A percentile compares a stretch with the other conserved stretches of the same genome.
These are phyloP conservation scores for Drosophila stalkeri DNA, from an alignment of 2,888 invertebrate species.

Conservation along the genomic window DNA sequence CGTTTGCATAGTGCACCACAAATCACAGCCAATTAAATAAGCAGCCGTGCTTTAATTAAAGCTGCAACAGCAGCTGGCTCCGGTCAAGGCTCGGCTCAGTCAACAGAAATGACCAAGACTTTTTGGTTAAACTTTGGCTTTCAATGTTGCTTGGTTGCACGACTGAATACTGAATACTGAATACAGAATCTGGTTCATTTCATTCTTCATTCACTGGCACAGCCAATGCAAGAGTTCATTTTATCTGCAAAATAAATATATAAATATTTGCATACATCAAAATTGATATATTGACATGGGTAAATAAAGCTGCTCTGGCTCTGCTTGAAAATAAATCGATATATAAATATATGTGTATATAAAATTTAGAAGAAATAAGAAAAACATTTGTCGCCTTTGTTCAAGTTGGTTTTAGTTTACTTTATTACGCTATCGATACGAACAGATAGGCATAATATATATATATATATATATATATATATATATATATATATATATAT, in stretches of 20 bases:
- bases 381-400: neutral
- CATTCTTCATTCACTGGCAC: slow-evolving; percentile 8
- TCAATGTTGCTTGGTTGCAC: slow-evolving; percentile 52
- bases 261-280: slow-evolving; percentile 3
- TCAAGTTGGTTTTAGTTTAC: neutral
- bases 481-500: neutral
- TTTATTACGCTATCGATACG: neutral
- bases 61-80: slow-evolving; percentile 18
- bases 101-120: slow-evolving; percentile 49
- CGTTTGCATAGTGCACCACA: slow-evolving; percentile 64
- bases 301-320: neutral
- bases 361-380: neutral
- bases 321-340: neutral
- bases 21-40: slow-evolving; percentile 77
- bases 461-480: neutral
- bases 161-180: slow-evolving; percentile 25
- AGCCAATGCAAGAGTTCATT: slow-evolving; percentile 10
- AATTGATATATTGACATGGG: slow-evolving; percentile 4
- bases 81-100: slow-evolving; percentile 17
- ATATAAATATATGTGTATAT: neutral
- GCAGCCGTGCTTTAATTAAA: slow-evolving; percentile 72
- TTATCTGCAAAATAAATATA: slow-evolving; percentile 6
- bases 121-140: slow-evolving; percentile 59
- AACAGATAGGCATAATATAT: neutral
- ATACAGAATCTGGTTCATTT: slow-evolving; percentile 21